Base-by-base conservation (phyloP, 1,140 invertebrate genomes). In the Lethocerus indicus region DNA sequence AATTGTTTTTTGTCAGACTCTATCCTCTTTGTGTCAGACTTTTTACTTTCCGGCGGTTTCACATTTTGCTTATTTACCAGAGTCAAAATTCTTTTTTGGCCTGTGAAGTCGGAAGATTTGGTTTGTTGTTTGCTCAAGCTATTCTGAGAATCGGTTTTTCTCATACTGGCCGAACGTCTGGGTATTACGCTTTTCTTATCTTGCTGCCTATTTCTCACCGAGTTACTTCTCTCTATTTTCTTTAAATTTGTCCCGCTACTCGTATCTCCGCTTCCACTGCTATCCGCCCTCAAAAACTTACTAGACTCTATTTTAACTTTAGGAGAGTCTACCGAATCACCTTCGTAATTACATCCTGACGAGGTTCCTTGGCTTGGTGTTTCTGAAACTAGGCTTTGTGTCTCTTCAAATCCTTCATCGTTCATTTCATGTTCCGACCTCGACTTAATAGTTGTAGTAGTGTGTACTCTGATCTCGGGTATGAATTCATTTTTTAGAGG, bases 331-430 rank as follows among this genome's bases (percentile, higher is more conserved):
- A 73, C 71, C 6, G 68, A 67, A 39, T 80, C 76, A 0, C 73
- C 73, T 53, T 79, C 76, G 37, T 75, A 76, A 55, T 81, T 82
- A 56, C 71, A 75, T 50, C 76, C 76, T 0, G 79, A 82, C 0
- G 79, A 83, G 2, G 80, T 78, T 47, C 79, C 81, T 51, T 85
- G 81, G 40, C 83, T 87, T 1, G 83, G 73, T 1, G 81, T 85
- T 59, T 89, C 86, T 0, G 84, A 87, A 41, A 87, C 81, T 23
- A 87, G 66, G 55, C 78, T 87, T 54, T 87, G 83, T 0, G 83
- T 87, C 66, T 89, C 87, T 62, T 91, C 86, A 59, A 90, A 90
- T 7, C 86, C 87, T 69, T 90, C 87, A 60, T 91, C 87, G 55
- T 85, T 81, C 35, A 83, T 59, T 54, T 84, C 78, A 52, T 76